Conservation (phyloP, 2,113 vertebrate species). For the Siniperca chuatsi region DNA sequence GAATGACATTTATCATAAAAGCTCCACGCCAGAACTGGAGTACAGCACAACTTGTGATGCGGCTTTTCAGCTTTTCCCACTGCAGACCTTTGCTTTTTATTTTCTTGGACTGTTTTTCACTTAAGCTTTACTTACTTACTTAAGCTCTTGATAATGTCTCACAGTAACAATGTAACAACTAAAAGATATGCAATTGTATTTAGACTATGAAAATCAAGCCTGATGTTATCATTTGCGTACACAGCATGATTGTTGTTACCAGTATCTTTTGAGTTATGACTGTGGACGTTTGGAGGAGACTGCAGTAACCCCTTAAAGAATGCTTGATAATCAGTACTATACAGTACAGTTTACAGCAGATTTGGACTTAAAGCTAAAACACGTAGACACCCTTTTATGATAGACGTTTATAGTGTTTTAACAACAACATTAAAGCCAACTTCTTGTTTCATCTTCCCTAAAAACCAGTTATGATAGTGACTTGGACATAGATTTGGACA, state of each 20-base stretch:
- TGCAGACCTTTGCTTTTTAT: neutral
- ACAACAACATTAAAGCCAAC: neutral
- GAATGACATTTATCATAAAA: slow-evolving; percentile 4
- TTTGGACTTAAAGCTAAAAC: neutral
- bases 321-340: neutral
- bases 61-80: neutral
- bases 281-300: neutral
- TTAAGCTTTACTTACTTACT: neutral
- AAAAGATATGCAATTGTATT: neutral
- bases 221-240: neutral
- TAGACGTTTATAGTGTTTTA: neutral
- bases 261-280: neutral
- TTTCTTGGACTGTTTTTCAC: neutral
- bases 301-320: neutral
- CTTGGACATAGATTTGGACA: neutral
- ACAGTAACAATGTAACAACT: neutral
- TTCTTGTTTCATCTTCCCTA: neutral
- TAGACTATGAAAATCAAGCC: neutral
- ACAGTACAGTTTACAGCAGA: neutral
- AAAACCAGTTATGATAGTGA: neutral
- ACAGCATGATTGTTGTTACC: neutral
- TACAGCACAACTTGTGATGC: neutral
- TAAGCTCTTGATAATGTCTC: neutral
- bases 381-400: neutral
- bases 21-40: neutral